Base-by-base conservation (phyloP, 2,113 vertebrate genomes). In the Coptodon bakossiorum region DNA sequence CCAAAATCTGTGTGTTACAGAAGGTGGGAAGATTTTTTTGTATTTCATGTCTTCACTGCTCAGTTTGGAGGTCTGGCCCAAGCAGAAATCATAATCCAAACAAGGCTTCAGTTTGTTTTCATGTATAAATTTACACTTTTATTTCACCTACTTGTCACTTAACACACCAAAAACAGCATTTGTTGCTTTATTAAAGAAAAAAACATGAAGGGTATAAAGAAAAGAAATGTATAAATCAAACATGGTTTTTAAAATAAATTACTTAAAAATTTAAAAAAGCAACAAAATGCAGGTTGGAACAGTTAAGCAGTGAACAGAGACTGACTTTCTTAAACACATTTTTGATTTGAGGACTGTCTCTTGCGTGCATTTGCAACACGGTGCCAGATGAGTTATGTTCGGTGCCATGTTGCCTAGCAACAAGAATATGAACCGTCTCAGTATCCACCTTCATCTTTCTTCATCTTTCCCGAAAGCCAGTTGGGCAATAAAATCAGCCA, bases 231-330 rank as follows among this genome's bases (percentile, higher is more conserved):
- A 71, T 71, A 27, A 73, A 14, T 71, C 36, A 71, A 71, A 71
- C 4, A 6, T 43, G 66, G 1, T 68, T 68, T 4, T 45, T 73
- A 16, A 24, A 43, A 45, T 3, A 27, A 43, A 27, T 27, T 24
- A 10, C 22, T 27, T 27, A 0, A 12, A 66, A 9, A 0, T 0
- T 24, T 0, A 0, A 4, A 73, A 73, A 45, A 16, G 38, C 13
- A 45, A 16, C 4, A 73, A 73, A 0, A 73, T 17, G 66, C 22
- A 27, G 13, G 68, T 45, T 16, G 0, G 68, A 45, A 27, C 40
- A 9, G 38, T 73, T 27, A 73, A 27, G 16, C 16, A 10, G 27
- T 31, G 59, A 19, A 1, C 13, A 73, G 40, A 45, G 13, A 45
- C 68, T 4, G 66, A 27, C 68, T 45, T 73, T 45, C 66, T 73